Evolutionary conservation across 1,140 invertebrate species (phyloP).

Genomic region (Bombus confusus): DNA sequence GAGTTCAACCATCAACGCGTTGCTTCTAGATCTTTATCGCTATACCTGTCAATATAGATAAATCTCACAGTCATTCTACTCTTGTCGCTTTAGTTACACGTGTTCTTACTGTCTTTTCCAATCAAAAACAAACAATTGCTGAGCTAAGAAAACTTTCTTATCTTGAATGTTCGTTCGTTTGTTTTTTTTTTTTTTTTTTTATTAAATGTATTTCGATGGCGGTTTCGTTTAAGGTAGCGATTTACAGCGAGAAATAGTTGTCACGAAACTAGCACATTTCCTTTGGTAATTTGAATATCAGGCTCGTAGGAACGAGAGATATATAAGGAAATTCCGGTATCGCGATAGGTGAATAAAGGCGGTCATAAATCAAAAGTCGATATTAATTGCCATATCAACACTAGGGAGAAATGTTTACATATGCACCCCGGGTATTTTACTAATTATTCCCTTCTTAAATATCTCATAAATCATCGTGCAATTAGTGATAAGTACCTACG

Average conservation of each 20-base stretch:
- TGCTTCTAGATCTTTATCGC: no score
- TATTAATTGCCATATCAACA: conserved; percentile 59
- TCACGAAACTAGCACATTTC: background rate
- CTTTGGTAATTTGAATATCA: background rate
- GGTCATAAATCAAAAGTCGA: conserved; percentile 49
- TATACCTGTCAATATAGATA: no score
- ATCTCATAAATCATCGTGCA: conserved; percentile 41
- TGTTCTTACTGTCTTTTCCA: no score
- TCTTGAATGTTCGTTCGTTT: no score
- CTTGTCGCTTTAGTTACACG: no score
- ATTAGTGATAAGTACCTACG: conserved; percentile 9
- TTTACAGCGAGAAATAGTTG: background rate
- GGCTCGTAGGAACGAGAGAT: background rate
- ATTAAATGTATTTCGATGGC: background rate
- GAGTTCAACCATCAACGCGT: no score
- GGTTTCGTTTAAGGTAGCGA: background rate
- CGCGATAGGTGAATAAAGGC: conserved; percentile 31
- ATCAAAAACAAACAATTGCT: no score
- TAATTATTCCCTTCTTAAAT: conserved; percentile 51
- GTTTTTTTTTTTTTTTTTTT: background rate
- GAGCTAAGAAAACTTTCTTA: background rate
- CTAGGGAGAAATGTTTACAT: conserved; percentile 49
- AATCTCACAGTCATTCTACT: no score
- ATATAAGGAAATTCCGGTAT: conserved; percentile 41
- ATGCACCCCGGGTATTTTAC: conserved; percentile 27